Conservation (phyloP, 1,140 invertebrate genomes). For the Sycophaga agraensis region DNA sequence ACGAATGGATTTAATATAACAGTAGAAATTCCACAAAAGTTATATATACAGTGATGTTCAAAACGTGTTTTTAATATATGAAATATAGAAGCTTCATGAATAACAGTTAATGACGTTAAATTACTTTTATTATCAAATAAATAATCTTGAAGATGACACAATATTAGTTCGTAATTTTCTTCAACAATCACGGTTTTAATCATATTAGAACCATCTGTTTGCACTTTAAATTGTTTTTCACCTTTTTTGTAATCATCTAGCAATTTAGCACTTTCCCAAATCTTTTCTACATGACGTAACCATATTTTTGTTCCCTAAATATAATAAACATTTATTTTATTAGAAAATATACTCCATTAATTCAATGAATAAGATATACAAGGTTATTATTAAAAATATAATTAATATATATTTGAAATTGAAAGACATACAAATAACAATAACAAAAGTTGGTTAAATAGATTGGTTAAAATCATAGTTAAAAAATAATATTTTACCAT, state of each 20-base stretch:
- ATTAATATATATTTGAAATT: too few species aligned
- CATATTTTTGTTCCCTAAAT: background rate
- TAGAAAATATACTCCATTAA: too few species aligned
- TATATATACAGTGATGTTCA: conserved; percentile 91
- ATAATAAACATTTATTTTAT: background rate
- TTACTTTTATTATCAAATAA: conserved; percentile 97
- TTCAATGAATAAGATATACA: too few species aligned
- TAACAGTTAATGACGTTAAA: conserved; percentile 93
- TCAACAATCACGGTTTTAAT: conserved; percentile 63
- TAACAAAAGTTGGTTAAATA: too few species aligned
- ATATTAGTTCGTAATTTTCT: conserved; percentile 78
- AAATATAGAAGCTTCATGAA: conserved; percentile 96
- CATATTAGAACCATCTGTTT: conserved; percentile 67
- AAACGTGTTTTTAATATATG: conserved; percentile 91
- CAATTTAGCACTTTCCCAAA: background rate
- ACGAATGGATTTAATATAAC: conserved; percentile 98
- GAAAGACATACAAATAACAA: too few species aligned
- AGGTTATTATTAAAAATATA: too few species aligned
- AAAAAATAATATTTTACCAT: too few species aligned
- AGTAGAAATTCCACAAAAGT: conserved; percentile 96
- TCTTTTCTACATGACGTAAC: background rate
- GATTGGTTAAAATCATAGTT: too few species aligned
- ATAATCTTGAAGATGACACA: conserved; percentile 77
- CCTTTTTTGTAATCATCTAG: conserved; percentile 72
- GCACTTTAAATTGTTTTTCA: conserved; percentile 61